Base-by-base conservation (phyloP, 2,113 vertebrate genomes). In the Actinemys pallida region DNA sequence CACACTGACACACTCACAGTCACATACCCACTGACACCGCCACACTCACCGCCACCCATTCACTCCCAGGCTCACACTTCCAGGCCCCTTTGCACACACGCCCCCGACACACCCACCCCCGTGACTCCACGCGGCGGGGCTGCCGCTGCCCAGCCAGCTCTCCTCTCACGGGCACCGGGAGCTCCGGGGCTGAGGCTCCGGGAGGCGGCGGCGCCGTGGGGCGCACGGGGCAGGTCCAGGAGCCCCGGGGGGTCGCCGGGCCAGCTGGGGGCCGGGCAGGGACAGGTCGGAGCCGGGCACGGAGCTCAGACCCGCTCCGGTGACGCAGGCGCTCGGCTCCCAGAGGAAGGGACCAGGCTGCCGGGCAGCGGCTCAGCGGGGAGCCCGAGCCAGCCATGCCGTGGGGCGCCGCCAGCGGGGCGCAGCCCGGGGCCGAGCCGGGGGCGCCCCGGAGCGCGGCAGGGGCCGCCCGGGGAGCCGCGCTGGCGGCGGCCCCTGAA, bases 81-180 rank as follows among this genome's bases (percentile, higher is more conserved):
- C 72, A 50, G 27, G 86, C 82, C 88, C 59, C 88, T 72, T 81
- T 50, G 90, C 94, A 25, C 92, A 90, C 92, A 84, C 90, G 52
- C 49, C 59, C 78, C 45, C 16, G 50, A 35, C 86, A 5, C 83
- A 24, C 14, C 17, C 31, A 24, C 13, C 80, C 50, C 79, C 80
- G 80, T 52, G 29, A n/a, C 65, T n/a, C 57, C 25, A 76, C 56
- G 86, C 42, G 6, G 53, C 29, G 8, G 29, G 31, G 62, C 49
- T 50, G 31, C 62, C 19, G 19, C 17, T 54, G 53, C 53, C 53
- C 54, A 56, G 54, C 54, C 53, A 54, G 53, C 20, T 57, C 45
- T 45, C 45, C 45, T 45, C 24, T 5, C 5, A 4, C 56, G 56
- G 56, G 56, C 53, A 57, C 56, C 56, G 10, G 24, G 24, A 25